Evolutionary conservation across 2,113 vertebrate genomes (phyloP).

Genomic region (Thamnophis sirtalis): DNA sequence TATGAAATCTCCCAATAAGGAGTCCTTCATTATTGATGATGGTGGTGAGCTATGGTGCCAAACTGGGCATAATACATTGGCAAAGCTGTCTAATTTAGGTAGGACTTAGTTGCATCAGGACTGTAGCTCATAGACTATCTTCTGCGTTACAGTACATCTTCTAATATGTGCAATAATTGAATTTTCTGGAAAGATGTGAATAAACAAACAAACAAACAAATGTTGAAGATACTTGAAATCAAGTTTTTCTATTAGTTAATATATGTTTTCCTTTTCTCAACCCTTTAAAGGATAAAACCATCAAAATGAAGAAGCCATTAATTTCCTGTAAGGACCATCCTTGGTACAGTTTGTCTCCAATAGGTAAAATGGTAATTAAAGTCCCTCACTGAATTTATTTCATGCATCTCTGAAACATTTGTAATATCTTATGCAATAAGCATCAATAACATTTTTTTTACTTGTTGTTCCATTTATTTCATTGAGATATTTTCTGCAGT

Average conservation of each 20-base stretch:
- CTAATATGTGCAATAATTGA: not conserved
- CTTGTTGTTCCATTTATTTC: not conserved
- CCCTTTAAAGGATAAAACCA: not conserved
- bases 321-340: not conserved
- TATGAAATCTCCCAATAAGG: not conserved
- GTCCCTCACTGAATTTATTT: not conserved
- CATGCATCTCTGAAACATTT: not conserved
- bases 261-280: not conserved
- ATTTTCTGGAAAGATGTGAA: not conserved
- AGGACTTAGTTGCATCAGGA: not conserved
- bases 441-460: not conserved
- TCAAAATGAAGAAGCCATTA: not conserved
- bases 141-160: not conserved
- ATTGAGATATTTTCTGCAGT: not conserved
- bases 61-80: not conserved
- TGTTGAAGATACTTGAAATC: not conserved
- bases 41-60: not conserved
- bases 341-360: not conserved
- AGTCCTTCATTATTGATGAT: not conserved
- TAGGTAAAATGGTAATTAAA: not conserved
- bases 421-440: not conserved
- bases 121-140: not conserved
- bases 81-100: not conserved
- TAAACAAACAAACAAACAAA: not conserved
- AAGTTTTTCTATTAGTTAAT: not conserved